Base-by-base conservation (phyloP, 2,797 vertebrate species). In the Glossophaga mutica region DNA sequence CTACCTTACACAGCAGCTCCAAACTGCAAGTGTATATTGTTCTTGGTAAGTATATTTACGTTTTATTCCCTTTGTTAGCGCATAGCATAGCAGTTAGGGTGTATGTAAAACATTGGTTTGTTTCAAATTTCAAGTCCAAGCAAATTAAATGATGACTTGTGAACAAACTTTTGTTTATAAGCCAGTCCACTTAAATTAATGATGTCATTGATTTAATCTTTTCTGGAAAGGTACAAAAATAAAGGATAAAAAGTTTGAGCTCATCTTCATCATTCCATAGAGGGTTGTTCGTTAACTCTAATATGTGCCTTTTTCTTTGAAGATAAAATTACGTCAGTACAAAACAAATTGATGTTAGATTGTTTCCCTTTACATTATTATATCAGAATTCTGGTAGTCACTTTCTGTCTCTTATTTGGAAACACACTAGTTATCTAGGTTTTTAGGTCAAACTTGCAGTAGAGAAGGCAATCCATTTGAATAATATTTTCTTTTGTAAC, bases 1-100 rank as follows among this genome's bases (percentile, higher is more conserved):
- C 0, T 99, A 99, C 96, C 99, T 99, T 97, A 99, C 99, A 73
- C 99, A 99, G 97, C 99, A 99, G 98, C 99, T 99, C 70, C 99
- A 99, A 97, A 99, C 99, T 97, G 99, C 99, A 98, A 99, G 97
- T 95, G 98, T 99, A 26, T 99, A 99, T 98, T 99, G 99, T 97
- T 99, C 99, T 92, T 99, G 99, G 99, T 99, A 98, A 99, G 99
- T 99, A 94, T 90, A 65, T 81, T 95, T 94, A 95, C 50, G 92
- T 97, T 91, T 68, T 97, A 73, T 90, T 46, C 55, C 55, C 90
- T 93, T 95, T 96, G 67, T 94, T 92, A 90, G 67, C 70, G 42
- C 26, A 67, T 94, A 79, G 44, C 65, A 76, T 65, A 79, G 57
- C 26, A 70, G 67, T 96, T 89, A 94, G 57, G 70, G 18, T 77